Percentiles rank a stretch among this genome's conserved stretches.
These are phyloP conservation scores for Drosophila eohydei DNA, from an alignment of 2,888 invertebrate genomes.

Conservation along the genomic window DNA sequence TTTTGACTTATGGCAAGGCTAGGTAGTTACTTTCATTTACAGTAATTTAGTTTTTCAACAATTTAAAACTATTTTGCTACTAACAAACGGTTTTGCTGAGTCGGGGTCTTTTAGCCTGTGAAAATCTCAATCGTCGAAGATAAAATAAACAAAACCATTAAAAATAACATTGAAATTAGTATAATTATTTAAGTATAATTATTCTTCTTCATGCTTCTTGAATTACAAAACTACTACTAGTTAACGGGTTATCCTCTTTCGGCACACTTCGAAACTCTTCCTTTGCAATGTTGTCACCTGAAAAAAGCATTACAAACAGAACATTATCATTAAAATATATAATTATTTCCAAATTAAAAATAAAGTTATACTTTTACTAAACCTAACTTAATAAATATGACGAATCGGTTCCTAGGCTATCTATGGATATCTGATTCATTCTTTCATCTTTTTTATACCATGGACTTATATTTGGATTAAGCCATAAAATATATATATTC, in stretches of 20 bases:
- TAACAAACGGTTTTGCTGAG: no score
- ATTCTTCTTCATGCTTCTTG: conserved; percentile 30
- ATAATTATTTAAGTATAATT: conserved; percentile 1
- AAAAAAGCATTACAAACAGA: conserved; percentile 5
- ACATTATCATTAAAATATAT: background rate
- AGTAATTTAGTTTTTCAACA: background rate
- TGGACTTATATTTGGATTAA: no score
- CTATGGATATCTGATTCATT: background rate
- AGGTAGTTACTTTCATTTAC: background rate
- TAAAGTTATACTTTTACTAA: background rate
- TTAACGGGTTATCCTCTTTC: conserved; percentile 37
- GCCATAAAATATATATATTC: no score
- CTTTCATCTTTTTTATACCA: background rate
- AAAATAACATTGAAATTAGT: conserved; percentile 14
- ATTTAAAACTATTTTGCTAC: background rate
- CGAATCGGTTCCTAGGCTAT: background rate
- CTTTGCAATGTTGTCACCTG: conserved; percentile 59
- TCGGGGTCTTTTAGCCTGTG: no score
- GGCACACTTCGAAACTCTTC: conserved; percentile 55
- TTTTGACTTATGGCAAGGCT: background rate
- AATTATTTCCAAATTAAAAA: background rate
- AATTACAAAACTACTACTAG: conserved; percentile 20
- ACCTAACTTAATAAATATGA: background rate
- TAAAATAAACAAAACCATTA: background rate
- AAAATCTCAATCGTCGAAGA: no score